These are phyloP conservation scores for Daktulosphaira vitifoliae DNA, from an alignment of 1,140 invertebrate species.

Conservation along the genomic window DNA sequence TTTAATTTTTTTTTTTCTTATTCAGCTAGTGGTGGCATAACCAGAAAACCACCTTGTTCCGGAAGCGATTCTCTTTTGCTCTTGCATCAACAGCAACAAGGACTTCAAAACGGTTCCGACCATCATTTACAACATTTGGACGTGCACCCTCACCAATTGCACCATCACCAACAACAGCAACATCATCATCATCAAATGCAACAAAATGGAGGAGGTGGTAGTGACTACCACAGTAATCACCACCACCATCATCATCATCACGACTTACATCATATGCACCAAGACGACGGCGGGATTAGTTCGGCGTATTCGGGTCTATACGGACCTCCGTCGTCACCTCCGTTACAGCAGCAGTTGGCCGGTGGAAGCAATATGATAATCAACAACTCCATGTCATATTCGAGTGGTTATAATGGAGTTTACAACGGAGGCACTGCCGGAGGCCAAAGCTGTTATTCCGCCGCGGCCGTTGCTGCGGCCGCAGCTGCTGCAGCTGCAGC, in stretches of 20 bases:
- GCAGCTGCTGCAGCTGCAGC: not conserved
- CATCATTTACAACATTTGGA: too few species aligned
- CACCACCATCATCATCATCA: conserved; percentile 28
- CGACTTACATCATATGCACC: conserved; percentile 10
- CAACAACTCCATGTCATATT: not conserved
- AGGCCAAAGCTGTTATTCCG: not conserved
- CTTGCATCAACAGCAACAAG: too few species aligned
- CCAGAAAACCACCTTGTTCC: too few species aligned
- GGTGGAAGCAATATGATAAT: not conserved
- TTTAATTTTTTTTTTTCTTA: too few species aligned
- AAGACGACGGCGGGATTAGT: not conserved
- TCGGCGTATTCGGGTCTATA: not conserved
- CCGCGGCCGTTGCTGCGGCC: not conserved
- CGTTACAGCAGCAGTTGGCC: not conserved
- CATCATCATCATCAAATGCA: too few species aligned
- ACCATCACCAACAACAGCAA: too few species aligned
- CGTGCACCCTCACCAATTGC: too few species aligned
- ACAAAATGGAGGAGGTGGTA: too few species aligned
- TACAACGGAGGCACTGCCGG: not conserved
- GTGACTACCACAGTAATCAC: not conserved
- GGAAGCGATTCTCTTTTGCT: too few species aligned
- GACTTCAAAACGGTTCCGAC: too few species aligned
- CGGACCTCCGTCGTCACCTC: not conserved
- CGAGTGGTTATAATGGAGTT: not conserved
- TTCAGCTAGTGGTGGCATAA: too few species aligned